Conservation (phyloP, 2,888 invertebrate species). For the Apeira syringaria region DNA sequence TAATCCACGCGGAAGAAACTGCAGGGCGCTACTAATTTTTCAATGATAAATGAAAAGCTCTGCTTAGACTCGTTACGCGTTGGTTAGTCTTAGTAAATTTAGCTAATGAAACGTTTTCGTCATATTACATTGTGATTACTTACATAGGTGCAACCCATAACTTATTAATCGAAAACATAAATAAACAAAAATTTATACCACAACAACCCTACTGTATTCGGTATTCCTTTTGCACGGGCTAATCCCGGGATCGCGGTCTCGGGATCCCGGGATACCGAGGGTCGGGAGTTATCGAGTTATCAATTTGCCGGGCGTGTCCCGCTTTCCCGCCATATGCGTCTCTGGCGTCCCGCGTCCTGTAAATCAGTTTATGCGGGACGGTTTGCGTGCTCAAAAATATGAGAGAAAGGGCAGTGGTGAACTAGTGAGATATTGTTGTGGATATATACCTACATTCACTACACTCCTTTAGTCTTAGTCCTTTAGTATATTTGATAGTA, state of each 20-base stretch:
- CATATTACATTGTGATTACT: no score
- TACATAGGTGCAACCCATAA: no score
- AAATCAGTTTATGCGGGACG: constrained; percentile 21
- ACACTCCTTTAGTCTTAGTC: no score
- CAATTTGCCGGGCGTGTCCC: constrained; percentile 56
- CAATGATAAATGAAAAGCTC: no score
- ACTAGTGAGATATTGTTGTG: not conserved
- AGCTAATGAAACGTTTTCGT: no score
- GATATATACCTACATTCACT: not conserved
- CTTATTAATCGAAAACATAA: constrained; percentile 5
- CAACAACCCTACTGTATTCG: constrained; percentile 6
- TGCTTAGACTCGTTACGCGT: no score
- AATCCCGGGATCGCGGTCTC: constrained; percentile 3
- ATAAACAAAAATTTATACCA: no score
- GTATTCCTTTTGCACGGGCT: constrained; percentile 11
- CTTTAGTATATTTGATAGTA: no score
- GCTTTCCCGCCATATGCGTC: constrained; percentile 34
- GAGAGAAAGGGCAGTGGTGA: not conserved
- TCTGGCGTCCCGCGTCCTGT: constrained; percentile 9
- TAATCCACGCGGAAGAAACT: no score
- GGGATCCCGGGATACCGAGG: constrained; percentile 35
- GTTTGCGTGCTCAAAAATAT: constrained; percentile 5
- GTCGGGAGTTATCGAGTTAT: constrained; percentile 72
- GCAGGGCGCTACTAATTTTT: no score
- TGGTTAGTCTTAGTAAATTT: no score